Percentiles rank a stretch among this genome's conserved stretches.
phyloP scores from a whole-genome alignment of 2,888 invertebrate genomes.

The Hymenopus coronatus region DNA sequence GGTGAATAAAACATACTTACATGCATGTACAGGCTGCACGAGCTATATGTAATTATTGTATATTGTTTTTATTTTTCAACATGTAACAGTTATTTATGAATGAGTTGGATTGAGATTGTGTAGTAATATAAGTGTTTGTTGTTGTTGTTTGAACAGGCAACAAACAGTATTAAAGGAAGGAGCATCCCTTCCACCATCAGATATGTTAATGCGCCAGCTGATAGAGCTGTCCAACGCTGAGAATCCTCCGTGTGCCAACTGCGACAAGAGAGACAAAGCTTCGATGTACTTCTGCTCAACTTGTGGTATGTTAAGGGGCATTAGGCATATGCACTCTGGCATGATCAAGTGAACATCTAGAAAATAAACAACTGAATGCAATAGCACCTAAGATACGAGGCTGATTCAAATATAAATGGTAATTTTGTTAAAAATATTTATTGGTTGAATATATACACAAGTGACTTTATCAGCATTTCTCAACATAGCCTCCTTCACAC shows the following conservation, averaged over 20 bases:
- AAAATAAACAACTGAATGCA: not conserved
- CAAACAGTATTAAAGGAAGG: slow-evolving; percentile 63
- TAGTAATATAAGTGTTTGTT: slow-evolving; percentile 21
- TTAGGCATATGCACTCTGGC: not conserved
- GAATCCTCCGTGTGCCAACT: slow-evolving; percentile 73
- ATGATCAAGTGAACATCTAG: not conserved
- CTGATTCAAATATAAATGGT: too few species aligned
- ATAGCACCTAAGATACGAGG: too few species aligned
- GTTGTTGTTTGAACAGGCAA: slow-evolving; percentile 48
- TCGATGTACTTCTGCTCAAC: slow-evolving; percentile 79
- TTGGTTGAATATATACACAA: too few species aligned
- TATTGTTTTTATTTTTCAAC: too few species aligned
- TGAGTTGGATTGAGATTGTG: too few species aligned
- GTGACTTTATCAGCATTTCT: too few species aligned
- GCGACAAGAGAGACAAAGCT: slow-evolving; percentile 65
- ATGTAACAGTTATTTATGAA: too few species aligned
- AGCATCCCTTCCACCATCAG: slow-evolving; percentile 58
- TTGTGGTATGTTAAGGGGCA: slow-evolving; percentile 53
- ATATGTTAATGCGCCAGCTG: slow-evolving; percentile 65
- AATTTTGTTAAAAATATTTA: too few species aligned
- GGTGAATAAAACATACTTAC: too few species aligned
- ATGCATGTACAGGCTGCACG: too few species aligned
- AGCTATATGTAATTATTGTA: too few species aligned
- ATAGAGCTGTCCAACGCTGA: slow-evolving; percentile 68
- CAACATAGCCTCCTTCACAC: too few species aligned